Base-by-base conservation (phyloP, 1,140 invertebrate genomes). In the Rhagoletis zephyria region DNA sequence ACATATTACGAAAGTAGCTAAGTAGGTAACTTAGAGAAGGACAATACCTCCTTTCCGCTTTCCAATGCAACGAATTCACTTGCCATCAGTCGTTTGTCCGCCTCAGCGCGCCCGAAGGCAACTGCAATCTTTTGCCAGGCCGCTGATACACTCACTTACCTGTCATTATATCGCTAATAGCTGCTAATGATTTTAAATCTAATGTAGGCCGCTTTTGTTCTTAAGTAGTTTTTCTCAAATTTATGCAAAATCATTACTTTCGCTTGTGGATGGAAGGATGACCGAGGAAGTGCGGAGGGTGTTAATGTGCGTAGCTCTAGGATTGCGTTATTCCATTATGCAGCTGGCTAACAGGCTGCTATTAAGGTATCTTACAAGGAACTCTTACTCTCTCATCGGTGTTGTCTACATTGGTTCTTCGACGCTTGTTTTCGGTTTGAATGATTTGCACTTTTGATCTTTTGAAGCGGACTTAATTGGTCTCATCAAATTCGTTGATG, bases 401-500 rank as follows among this genome's bases (percentile, higher is more conserved):
- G 67, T 42, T 30, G 4, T 67, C 42, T 74, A 12, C 67, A 45
- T 45, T 48, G 45, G 6, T 74, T 74, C 1, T 74, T 16, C 3
- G 10, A 16, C 67, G 40, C 40, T 45, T 77, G 70, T 14, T 51
- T 48, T 77, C 42, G 1, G 16, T 56, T 9, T 7, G 85, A 40
- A 87, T 87, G 59, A 88, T 86, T 88, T 88, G 60, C 86, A 64
- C 56, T 87, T 88, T 81, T 45, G 19, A 45, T 7, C 56, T 40
- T 87, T 87, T 56, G 19, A 81, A 87, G 60, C 74, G 6, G 6
- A 19, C 85, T 88, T 87, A 88, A 87, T 87, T 88, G 74, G 86
- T 60, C 85, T 88, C 77, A 88, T 88, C 77, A 85, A 88, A 81
- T 6, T 45, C 19, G n/a, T 65, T 87, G 85, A 65, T 88, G 67